phyloP scores from a whole-genome alignment of 1,140 invertebrate species.

The Drosophila pruinosa region DNA sequence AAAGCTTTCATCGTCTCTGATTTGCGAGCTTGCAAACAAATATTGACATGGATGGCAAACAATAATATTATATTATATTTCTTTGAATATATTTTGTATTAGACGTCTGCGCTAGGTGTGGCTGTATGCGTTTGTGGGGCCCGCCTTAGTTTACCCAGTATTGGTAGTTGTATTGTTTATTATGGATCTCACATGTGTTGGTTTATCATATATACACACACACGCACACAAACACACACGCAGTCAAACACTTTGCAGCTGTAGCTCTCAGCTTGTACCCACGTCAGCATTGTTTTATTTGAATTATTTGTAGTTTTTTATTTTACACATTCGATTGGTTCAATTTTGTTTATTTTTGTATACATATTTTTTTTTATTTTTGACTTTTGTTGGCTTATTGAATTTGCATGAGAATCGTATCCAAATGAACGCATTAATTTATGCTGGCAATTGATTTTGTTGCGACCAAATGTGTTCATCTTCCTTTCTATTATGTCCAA shows the following conservation, averaged over 20 bases:
- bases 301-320: conserved; percentile 39
- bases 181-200: neutral
- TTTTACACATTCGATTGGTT: conserved; percentile 41
- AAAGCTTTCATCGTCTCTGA: conserved; percentile 32
- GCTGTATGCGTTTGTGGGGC: conserved; percentile 8
- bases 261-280: conserved; percentile 7
- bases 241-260: neutral
- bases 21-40: conserved; percentile 54
- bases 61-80: conserved; percentile 35
- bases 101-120: neutral
- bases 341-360: conserved; percentile 39
- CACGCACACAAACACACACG: neutral
- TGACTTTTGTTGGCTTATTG: conserved; percentile 43
- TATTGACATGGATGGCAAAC: conserved; percentile 67
- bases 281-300: conserved; percentile 20
- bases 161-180: too few species aligned
- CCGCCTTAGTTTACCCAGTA: conserved; percentile 33
- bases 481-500: conserved; percentile 49
- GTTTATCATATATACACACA: neutral
- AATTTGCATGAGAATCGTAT: conserved; percentile 79
- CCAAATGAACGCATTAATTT: conserved; percentile 78
- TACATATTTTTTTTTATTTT: conserved; percentile 45
- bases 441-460: conserved; percentile 69
- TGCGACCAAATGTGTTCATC: conserved; percentile 33
- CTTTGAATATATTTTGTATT: conserved; percentile 31